Evolutionary conservation across 2,113 vertebrate genomes (phyloP).

Genomic region (Eudorcas thomsonii): DNA sequence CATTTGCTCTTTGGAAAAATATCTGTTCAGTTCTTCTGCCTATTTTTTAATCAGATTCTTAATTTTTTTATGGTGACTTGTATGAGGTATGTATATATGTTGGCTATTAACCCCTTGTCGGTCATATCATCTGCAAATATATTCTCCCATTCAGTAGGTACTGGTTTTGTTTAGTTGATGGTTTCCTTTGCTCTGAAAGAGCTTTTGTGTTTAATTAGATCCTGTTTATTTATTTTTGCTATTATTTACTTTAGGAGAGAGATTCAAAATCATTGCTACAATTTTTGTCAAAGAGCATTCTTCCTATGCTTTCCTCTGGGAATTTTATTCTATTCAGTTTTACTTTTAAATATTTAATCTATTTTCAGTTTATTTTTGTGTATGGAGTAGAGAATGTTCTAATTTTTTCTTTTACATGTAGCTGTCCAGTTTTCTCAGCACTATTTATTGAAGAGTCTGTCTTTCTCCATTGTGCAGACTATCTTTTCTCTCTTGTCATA

Average conservation of each 20-base stretch:
- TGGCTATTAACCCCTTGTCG: background rate
- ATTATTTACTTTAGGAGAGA: background rate
- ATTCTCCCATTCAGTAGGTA: background rate
- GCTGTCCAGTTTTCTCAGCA: background rate
- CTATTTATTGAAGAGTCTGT: background rate
- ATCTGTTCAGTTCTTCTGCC: background rate
- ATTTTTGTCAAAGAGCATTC: background rate
- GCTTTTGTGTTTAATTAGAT: background rate
- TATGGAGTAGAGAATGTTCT: background rate
- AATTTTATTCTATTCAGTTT: background rate
- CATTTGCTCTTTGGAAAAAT: background rate
- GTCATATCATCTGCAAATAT: background rate
- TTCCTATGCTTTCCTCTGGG: background rate
- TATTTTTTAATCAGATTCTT: background rate
- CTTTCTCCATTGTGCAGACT: background rate
- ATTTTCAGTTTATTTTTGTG: background rate
- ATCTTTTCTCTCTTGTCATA: background rate
- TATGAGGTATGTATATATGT: background rate
- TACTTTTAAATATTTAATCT: background rate
- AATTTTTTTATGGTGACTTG: background rate
- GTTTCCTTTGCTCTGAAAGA: background rate
- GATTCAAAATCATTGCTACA: background rate
- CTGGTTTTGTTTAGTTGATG: background rate
- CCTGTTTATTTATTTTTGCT: background rate
- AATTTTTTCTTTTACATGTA: background rate